phyloP scores from a whole-genome alignment of 1,140 invertebrate species.

The Doryteuthis pealeii region DNA sequence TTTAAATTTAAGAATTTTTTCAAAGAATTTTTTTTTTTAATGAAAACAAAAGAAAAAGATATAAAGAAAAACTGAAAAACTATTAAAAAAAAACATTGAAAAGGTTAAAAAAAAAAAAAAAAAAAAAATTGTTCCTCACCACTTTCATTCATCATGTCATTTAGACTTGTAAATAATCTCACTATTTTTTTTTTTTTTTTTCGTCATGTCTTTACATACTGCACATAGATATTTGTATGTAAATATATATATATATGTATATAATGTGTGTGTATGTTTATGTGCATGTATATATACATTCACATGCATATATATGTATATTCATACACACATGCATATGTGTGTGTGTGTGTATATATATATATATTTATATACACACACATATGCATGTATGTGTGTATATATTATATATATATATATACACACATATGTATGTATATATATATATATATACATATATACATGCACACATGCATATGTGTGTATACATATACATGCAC shows the following conservation, averaged over 20 bases:
- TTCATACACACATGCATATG: conserved; percentile 7
- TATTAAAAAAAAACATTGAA: neutral
- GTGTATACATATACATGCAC: neutral
- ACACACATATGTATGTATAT: neutral
- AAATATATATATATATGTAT: neutral
- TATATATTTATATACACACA: conserved; percentile 10
- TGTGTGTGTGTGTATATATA: conserved; percentile 19
- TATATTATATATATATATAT: too few relatives aligned
- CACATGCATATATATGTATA: too few relatives aligned
- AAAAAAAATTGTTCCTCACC: neutral
- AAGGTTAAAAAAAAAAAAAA: neutral
- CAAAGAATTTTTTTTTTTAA: too few relatives aligned
- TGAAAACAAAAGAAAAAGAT: too few relatives aligned
- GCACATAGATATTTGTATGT: conserved; percentile 1
- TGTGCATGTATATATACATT: neutral
- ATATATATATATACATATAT: too few relatives aligned
- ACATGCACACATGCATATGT: conserved; percentile 4
- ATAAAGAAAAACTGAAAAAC: neutral
- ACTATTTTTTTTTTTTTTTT: neutral
- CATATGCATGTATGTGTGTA: too few relatives aligned
- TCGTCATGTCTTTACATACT: neutral
- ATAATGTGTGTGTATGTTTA: too few relatives aligned
- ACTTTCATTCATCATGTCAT: neutral
- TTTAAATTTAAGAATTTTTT: too few relatives aligned
- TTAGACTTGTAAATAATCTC: neutral